Conservation (phyloP, 1,140 invertebrate genomes). For the Solenopsis fugax region DNA sequence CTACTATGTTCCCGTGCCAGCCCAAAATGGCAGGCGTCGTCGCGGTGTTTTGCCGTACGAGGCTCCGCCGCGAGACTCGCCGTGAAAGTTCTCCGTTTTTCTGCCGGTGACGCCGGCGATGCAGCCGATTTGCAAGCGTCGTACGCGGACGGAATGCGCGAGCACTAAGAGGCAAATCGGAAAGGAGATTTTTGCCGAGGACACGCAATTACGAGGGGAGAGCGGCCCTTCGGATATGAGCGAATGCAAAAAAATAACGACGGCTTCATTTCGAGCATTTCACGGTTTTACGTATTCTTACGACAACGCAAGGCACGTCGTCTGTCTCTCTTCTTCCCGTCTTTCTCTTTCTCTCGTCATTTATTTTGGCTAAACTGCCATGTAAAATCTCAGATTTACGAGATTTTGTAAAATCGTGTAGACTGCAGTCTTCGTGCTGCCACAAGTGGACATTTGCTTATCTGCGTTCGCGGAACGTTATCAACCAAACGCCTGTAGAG, state of each 20-base stretch:
- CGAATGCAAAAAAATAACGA: conserved; percentile 32
- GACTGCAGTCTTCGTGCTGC: too few relatives aligned
- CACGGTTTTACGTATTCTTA: conserved; percentile 20
- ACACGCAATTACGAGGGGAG: conserved; percentile 47
- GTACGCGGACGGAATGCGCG: conserved; percentile 54
- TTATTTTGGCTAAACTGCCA: background rate
- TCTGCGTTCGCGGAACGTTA: conserved; percentile 36
- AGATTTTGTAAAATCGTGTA: conserved; percentile 40
- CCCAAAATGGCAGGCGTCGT: conserved; percentile 68
- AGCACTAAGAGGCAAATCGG: conserved; percentile 14
- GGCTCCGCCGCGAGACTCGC: conserved; percentile 46
- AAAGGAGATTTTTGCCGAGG: conserved; percentile 57
- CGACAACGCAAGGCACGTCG: background rate
- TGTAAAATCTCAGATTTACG: conserved; percentile 52
- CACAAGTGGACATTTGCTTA: conserved; percentile 44
- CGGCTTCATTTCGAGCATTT: conserved; percentile 19
- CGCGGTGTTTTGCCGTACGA: conserved; percentile 68
- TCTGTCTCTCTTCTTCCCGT: background rate
- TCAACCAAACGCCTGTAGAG: conserved; percentile 39
- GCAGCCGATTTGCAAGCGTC: conserved; percentile 53
- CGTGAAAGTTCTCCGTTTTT: conserved; percentile 70
- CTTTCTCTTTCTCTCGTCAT: background rate
- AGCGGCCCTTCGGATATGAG: conserved; percentile 39
- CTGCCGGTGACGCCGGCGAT: conserved; percentile 47
- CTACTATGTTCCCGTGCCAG: conserved; percentile 44